Conservation (phyloP, 2,797 vertebrate genomes). For the Danio aesculapii region DNA sequence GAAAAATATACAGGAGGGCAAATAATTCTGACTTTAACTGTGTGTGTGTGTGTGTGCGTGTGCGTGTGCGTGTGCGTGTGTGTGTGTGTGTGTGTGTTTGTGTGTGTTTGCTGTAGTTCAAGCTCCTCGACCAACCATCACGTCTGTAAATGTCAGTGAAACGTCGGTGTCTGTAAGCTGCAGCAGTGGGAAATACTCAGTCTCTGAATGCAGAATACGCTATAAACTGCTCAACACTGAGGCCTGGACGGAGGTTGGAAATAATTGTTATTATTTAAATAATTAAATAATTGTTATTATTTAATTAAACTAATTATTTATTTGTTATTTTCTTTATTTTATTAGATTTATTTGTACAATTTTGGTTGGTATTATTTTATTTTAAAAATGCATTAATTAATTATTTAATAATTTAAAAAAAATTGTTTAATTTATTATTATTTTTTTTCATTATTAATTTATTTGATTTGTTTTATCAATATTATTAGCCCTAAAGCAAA, state of each 20-base stretch:
- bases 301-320: neutral
- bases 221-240: slow-evolving; percentile 38
- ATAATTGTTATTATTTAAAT: neutral
- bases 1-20: no score
- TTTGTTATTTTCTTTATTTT: no score
- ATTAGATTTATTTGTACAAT: no score
- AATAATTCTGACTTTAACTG: neutral
- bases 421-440: no score
- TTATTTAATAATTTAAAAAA: no score
- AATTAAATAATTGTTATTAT: neutral
- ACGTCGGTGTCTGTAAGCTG: slow-evolving; percentile 52
- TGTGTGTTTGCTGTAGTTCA: slow-evolving; percentile 38
- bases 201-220: slow-evolving; percentile 38
- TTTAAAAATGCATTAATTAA: no score
- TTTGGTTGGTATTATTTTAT: no score
- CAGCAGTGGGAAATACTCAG: neutral
- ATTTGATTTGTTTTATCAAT: no score
- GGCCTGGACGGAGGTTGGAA: slow-evolving; percentile 52
- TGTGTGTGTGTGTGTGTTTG: neutral
- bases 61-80: neutral
- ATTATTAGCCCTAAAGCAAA: no score
- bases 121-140: slow-evolving; percentile 48
- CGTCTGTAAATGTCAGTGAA: slow-evolving; percentile 28
- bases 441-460: no score
- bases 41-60: no score